Percentiles rank a stretch among this genome's conserved stretches.
phyloP scores from a whole-genome alignment of 2,888 invertebrate species.

The Poecilobothrus nobilitatus region DNA sequence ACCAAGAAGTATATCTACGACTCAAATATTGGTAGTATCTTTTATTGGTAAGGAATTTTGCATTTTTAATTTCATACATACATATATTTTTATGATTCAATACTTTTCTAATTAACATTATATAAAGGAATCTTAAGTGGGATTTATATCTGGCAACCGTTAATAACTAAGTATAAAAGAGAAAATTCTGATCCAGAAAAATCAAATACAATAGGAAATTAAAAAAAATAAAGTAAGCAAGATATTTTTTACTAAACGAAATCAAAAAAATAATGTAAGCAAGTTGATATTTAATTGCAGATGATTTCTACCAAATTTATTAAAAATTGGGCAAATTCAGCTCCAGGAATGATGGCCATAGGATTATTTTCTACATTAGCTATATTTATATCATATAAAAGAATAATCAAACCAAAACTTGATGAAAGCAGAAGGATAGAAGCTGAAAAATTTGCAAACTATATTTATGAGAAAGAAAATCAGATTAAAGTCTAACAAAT shows the following conservation, averaged over 20 bases:
- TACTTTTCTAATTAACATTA: no score
- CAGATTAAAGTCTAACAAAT: background rate
- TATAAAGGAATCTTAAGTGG: slow-evolving; percentile 34
- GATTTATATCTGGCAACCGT: slow-evolving; percentile 45
- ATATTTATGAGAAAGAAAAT: slow-evolving; percentile 35
- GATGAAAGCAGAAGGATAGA: slow-evolving; percentile 30
- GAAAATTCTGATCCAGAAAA: slow-evolving; percentile 20
- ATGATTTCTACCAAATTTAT: slow-evolving; percentile 36
- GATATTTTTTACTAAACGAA: no score
- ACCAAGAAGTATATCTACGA: slow-evolving; percentile 37
- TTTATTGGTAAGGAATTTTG: slow-evolving; percentile 30
- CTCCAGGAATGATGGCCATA: slow-evolving; percentile 34
- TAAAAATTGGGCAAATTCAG: slow-evolving; percentile 28
- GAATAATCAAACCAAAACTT: slow-evolving; percentile 32
- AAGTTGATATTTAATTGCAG: slow-evolving; percentile 22
- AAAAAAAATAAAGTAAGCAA: no score
- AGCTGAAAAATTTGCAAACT: slow-evolving; percentile 37
- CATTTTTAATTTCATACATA: no score
- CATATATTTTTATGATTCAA: no score
- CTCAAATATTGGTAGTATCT: slow-evolving; percentile 41
- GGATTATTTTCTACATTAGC: slow-evolving; percentile 32
- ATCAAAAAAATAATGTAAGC: no score
- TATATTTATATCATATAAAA: slow-evolving; percentile 29
- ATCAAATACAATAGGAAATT: no score
- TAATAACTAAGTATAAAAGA: slow-evolving; percentile 33